Percentiles rank a stretch among this genome's conserved stretches.
Conservation (phyloP, 1,140 invertebrate genomes). For the Probaryconus sp. region DNA sequence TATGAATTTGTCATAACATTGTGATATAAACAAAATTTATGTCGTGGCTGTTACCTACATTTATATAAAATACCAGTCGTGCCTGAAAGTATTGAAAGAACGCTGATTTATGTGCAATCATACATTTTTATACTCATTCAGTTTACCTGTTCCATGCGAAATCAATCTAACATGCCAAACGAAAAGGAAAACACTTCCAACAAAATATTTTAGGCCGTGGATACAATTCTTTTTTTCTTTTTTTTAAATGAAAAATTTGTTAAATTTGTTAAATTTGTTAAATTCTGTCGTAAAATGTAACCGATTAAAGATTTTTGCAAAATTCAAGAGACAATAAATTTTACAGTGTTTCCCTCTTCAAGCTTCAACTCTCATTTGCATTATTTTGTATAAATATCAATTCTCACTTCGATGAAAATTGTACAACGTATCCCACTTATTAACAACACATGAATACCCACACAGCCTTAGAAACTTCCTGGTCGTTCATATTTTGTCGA, state of each 20-base stretch:
- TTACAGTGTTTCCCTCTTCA: constrained; percentile 19
- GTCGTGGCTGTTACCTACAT: constrained; percentile 38
- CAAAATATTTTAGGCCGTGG: constrained; percentile 7
- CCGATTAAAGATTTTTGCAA: not conserved
- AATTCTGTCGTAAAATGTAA: too few relatives aligned
- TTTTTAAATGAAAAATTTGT: too few relatives aligned
- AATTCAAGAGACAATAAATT: not conserved
- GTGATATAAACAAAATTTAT: constrained; percentile 55
- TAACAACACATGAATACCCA: too few relatives aligned
- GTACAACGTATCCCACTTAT: constrained; percentile 7
- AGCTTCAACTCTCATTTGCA: constrained; percentile 12
- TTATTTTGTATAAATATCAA: constrained; percentile 28
- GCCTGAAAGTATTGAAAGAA: constrained; percentile 18
- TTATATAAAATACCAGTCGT: constrained; percentile 47
- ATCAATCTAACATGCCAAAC: constrained; percentile 20
- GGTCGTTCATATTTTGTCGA: constrained; percentile 37
- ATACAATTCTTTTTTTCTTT: too few relatives aligned
- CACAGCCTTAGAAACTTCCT: constrained; percentile 43
- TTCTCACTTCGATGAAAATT: constrained; percentile 16
- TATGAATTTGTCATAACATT: constrained; percentile 46
- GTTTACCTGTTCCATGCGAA: not conserved
- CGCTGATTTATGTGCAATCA: constrained; percentile 19
- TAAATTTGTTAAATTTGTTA: too few relatives aligned
- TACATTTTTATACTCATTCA: constrained; percentile 21
- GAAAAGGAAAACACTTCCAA: constrained; percentile 27